These are phyloP conservation scores for Rhinoraja longicauda DNA, from an alignment of 2,797 vertebrate species.

Conservation along the genomic window DNA sequence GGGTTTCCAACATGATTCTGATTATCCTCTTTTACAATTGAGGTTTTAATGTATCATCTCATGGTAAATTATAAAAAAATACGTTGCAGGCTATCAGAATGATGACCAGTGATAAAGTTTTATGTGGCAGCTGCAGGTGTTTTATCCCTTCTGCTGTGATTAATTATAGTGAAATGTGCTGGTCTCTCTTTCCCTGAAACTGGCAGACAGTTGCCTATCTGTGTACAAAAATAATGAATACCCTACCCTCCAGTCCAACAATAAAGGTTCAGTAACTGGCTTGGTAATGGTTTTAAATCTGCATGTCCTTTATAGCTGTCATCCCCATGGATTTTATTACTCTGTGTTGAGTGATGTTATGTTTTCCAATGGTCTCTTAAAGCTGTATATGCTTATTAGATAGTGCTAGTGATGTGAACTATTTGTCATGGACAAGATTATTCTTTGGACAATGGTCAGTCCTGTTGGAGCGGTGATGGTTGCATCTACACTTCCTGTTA, in stretches of 20 bases:
- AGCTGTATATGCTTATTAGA: conserved; percentile 24
- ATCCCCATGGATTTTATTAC: background rate
- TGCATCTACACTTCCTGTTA: background rate
- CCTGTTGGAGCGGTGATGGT: background rate
- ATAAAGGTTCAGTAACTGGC: conserved; percentile 12
- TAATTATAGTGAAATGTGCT: background rate
- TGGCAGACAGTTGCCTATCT: background rate
- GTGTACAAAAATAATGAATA: background rate
- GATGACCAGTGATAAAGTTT: background rate
- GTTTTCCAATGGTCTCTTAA: conserved; percentile 21
- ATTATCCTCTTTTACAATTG: background rate
- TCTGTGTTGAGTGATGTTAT: conserved; percentile 1
- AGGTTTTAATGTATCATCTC: background rate
- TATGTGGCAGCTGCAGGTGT: background rate
- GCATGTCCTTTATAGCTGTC: conserved; percentile 30
- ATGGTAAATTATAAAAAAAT: background rate
- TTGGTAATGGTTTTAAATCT: too few species aligned
- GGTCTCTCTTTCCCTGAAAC: background rate
- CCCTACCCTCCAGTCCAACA: conserved; percentile 25
- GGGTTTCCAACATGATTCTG: background rate
- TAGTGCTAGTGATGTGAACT: conserved; percentile 23
- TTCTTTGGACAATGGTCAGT: background rate
- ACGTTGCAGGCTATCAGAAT: background rate
- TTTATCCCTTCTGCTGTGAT: background rate
- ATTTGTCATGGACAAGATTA: background rate